These are phyloP conservation scores for Erebia epiphron DNA, from an alignment of 2,888 invertebrate genomes.

Conservation along the genomic window DNA sequence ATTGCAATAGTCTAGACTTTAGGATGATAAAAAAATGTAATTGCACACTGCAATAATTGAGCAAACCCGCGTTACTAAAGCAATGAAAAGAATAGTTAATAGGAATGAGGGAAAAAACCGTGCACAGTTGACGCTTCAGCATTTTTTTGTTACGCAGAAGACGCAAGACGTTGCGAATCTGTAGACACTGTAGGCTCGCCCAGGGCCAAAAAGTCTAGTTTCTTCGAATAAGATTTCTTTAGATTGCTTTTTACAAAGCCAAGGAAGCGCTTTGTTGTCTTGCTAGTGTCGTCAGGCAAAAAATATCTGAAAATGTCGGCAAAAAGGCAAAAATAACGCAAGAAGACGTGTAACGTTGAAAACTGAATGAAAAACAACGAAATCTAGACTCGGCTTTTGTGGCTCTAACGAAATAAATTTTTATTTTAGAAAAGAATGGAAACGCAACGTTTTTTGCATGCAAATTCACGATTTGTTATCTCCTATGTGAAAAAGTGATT, in stretches of 20 bases:
- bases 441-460: slow-evolving; percentile 18
- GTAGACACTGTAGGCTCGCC: slow-evolving; percentile 24
- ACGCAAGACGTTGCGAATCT: slow-evolving; percentile 29
- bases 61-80: slow-evolving; percentile 18
- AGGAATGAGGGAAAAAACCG: slow-evolving; percentile 8
- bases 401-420: slow-evolving; percentile 20
- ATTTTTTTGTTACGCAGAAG: slow-evolving; percentile 20
- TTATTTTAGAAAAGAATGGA: slow-evolving; percentile 1
- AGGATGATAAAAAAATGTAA: slow-evolving; percentile 3
- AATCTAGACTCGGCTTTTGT: slow-evolving; percentile 20
- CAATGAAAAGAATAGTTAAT: slow-evolving; percentile 21
- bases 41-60: slow-evolving; percentile 13
- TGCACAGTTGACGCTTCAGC: slow-evolving; percentile 4
- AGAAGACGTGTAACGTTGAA: slow-evolving; percentile 21
- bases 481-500: slow-evolving; percentile 29
- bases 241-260: slow-evolving; percentile 21
- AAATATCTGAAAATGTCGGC: slow-evolving; percentile 16
- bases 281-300: slow-evolving; percentile 13
- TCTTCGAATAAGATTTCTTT: slow-evolving; percentile 25
- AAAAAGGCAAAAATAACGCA: slow-evolving; percentile 22
- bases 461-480: slow-evolving; percentile 31
- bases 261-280: slow-evolving; percentile 25
- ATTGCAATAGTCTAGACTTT: background rate
- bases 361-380: slow-evolving; percentile 1
- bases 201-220: slow-evolving; percentile 18